These are phyloP conservation scores for Phocoena phocoena DNA, from an alignment of 2,113 vertebrate genomes.

Conservation along the genomic window DNA sequence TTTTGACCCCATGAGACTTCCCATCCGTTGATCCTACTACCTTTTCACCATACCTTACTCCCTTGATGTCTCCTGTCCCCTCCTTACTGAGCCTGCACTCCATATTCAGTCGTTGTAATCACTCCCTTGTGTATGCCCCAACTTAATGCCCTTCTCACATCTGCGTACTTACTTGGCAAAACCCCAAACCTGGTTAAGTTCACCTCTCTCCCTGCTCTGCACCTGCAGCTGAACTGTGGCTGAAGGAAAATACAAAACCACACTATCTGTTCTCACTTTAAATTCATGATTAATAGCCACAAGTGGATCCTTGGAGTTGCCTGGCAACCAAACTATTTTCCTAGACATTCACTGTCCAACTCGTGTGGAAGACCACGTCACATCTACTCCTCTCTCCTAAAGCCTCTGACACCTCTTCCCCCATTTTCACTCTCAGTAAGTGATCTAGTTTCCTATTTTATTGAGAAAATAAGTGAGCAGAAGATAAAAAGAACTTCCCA, in stretches of 20 bases:
- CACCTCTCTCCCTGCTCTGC: background rate
- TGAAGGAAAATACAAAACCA: conserved; percentile 7
- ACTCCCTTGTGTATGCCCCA: background rate
- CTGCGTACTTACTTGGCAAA: background rate
- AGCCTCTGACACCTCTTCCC: background rate
- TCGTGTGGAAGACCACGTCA: background rate
- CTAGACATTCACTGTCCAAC: background rate
- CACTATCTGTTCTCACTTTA: conserved; percentile 7
- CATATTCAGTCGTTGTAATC: background rate
- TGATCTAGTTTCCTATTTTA: conserved; percentile 7
- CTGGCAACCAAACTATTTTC: conserved; percentile 13
- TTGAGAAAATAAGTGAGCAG: background rate
- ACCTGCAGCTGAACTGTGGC: background rate
- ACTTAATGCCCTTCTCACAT: background rate
- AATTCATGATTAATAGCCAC: background rate
- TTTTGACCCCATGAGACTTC: background rate
- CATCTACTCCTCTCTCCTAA: background rate
- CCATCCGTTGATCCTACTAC: background rate
- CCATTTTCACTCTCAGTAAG: background rate
- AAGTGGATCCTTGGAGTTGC: background rate
- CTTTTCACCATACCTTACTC: background rate
- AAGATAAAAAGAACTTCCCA: background rate
- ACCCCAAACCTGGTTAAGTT: background rate
- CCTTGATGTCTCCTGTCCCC: background rate
- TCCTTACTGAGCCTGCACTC: background rate